Evolutionary conservation across 1,140 invertebrate species (phyloP), one percentile per base, ranked within the genome.

Genomic region (Lasioglossum baleicum): DNA sequence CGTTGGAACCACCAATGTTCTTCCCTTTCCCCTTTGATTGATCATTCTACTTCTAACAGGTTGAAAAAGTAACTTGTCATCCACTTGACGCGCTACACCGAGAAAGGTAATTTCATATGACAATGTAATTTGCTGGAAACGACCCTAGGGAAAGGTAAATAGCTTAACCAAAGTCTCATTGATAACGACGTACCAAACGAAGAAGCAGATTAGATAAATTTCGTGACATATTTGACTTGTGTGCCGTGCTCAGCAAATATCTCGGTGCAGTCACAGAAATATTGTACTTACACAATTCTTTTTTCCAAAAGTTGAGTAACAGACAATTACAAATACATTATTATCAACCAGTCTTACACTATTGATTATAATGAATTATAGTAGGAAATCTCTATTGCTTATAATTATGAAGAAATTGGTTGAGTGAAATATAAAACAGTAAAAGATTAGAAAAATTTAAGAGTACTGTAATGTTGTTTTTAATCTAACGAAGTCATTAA

Each of bases 151-250:
- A 44, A n/a, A 20, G 8, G 22, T 7, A 8, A 65, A 15, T 2
- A 66, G 17, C 7, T 35, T n/a, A 48, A n/a, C 35, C 2, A 20
- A 22, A 22, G 20, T 13, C 20, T 11, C n/a, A 22, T 63, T 26
- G 80, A 79, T 75, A 75, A 69, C 73, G 15, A 2, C 58, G 56
- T 56, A 53, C 51, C 17, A 44, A 64, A 48, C 31, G 26, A 26
- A 44, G 6, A 0, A 15, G 10, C 1, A 85, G 83, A 86, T 82
- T 86, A 86, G 80, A 85, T 85, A 78, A 75, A 82, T 79, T 73
- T 68, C 20, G 31, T 61, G 31, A 35, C 67, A 84, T 84, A 73
- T 73, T 84, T 77, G 76, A 72, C 44, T 17, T 42, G 22, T 8
- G 44, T 53, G 67, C 60, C 74, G 53, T 13, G 42, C 6, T 17